phyloP scores from a whole-genome alignment of 2,113 vertebrate genomes.

The Myanophis thanlyinensis region DNA sequence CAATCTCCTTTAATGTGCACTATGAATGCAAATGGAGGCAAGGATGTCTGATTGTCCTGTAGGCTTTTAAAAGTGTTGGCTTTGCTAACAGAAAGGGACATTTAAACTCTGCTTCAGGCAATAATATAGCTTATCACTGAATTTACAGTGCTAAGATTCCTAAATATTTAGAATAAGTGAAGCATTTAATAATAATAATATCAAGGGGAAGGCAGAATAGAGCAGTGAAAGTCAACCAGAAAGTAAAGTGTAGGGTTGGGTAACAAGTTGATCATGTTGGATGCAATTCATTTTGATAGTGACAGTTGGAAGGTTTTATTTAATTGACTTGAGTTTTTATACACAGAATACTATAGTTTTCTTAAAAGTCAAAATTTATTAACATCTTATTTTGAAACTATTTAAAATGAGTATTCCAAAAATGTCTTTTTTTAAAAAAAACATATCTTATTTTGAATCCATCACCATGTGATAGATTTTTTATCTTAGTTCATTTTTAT shows the following conservation, averaged over 20 bases:
- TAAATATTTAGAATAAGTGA: not conserved
- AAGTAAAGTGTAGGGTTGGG: not conserved
- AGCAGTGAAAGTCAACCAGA: not conserved
- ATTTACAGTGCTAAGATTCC: not conserved
- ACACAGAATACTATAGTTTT: not conserved
- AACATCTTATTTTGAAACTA: not conserved
- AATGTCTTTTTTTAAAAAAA: not conserved
- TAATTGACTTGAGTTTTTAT: not conserved
- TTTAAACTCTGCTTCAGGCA: not conserved
- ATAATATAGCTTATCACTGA: not conserved
- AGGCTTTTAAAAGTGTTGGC: not conserved
- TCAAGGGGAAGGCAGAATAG: not conserved
- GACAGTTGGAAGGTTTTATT: not conserved
- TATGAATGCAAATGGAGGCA: not conserved
- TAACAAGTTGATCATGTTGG: not conserved
- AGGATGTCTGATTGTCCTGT: not conserved
- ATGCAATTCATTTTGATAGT: not conserved
- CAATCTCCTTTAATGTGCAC: not conserved
- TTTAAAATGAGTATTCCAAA: not conserved
- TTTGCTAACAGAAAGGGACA: not conserved
- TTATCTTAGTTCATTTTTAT: not conserved
- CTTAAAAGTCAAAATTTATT: not conserved
- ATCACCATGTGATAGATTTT: not conserved
- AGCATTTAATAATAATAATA: not conserved
- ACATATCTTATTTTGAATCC: not conserved